Evolutionary conservation across 2,797 vertebrate genomes (phyloP).

Genomic region (Megalops cyprinoides): DNA sequence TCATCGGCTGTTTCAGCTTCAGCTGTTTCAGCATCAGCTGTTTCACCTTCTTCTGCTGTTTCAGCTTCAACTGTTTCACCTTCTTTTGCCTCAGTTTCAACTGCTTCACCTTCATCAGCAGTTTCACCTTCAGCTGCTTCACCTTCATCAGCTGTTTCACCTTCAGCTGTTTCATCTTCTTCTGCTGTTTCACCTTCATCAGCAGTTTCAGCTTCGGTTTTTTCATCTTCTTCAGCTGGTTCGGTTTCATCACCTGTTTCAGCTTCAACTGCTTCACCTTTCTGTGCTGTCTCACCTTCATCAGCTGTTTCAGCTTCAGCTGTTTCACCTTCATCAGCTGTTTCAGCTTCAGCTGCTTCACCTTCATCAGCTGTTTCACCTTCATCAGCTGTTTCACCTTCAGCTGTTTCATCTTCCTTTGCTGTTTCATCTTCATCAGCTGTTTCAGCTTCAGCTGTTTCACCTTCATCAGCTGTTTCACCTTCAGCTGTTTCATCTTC

Average conservation of each 20-base stretch:
- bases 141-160: too few relatives aligned
- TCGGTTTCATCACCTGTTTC: too few relatives aligned
- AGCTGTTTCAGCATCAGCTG: not conserved
- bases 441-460: accelerated
- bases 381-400: not conserved
- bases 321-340: not conserved
- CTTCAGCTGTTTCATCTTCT: accelerated
- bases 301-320: not conserved
- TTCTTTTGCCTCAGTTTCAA: not conserved
- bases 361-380: not conserved
- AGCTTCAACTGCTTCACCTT: slow-evolving; percentile 17
- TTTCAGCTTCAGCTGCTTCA: slow-evolving; percentile 10
- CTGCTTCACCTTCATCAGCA: accelerated
- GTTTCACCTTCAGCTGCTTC: too few relatives aligned
- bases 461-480: not conserved
- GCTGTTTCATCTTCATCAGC: accelerated
- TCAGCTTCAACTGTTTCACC: not conserved
- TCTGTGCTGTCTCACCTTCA: slow-evolving; percentile 11
- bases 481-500: not conserved
- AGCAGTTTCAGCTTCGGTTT: not conserved
- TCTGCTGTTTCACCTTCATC: too few relatives aligned
- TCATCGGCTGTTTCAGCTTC: not conserved
- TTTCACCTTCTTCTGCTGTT: not conserved
- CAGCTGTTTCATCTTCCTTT: not conserved
- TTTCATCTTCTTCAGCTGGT: too few relatives aligned